Evolutionary conservation across 2,888 invertebrate species (phyloP).

Genomic region (Dinocampus coccinellae): DNA sequence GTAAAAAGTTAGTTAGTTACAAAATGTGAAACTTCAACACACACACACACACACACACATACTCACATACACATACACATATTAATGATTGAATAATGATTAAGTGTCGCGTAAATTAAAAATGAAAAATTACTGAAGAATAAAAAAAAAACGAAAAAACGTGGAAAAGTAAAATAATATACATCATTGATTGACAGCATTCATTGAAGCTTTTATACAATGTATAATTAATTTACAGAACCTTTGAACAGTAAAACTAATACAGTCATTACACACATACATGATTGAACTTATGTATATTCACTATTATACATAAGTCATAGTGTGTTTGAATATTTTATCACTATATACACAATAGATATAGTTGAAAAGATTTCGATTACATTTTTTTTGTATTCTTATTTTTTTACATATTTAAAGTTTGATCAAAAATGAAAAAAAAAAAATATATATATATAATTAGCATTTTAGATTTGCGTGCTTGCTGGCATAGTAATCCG

Average conservation of each 20-base stretch:
- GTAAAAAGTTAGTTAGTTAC: constrained; percentile 51
- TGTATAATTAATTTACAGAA: constrained; percentile 12
- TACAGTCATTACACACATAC: neutral
- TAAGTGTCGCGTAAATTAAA: neutral
- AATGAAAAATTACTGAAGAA: neutral
- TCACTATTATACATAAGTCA: neutral
- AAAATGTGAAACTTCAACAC: constrained; percentile 34
- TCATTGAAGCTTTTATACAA: constrained; percentile 12
- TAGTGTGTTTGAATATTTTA: constrained; percentile 3
- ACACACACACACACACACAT: no score
- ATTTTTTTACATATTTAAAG: neutral
- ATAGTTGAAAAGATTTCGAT: constrained; percentile 10
- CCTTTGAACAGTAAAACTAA: constrained; percentile 12
- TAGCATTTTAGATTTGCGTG: neutral
- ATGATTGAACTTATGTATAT: constrained; percentile 2
- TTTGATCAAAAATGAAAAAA: no score
- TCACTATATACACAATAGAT: neutral
- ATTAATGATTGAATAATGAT: neutral
- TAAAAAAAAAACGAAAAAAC: neutral
- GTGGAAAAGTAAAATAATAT: neutral
- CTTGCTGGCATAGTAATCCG: neutral
- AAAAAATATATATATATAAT: neutral
- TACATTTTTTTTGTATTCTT: neutral
- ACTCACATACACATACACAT: no score
- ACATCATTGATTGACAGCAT: neutral